Evolutionary conservation across 2,113 vertebrate genomes (phyloP), one percentile per base, ranked within the genome.

Genomic region (Chrysemys picta): DNA sequence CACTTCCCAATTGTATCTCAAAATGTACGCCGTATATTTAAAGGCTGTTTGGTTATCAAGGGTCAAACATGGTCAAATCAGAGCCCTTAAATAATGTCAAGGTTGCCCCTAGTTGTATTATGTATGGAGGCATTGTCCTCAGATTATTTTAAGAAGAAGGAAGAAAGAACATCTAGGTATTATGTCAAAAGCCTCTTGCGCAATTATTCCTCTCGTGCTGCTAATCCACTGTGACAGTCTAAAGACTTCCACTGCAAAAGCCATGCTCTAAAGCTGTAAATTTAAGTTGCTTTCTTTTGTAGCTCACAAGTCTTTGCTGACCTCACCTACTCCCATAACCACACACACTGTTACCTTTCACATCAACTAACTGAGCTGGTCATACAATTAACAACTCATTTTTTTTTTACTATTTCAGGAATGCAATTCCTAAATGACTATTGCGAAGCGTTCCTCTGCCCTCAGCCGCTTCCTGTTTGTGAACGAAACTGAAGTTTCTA

Each of bases 111-210:
- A 17, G 88, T 85, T 72, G 93, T 90, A 92, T 84, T 87, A 86
- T 97, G 82, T 93, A 89, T 69, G 76, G 69, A 96, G 91, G 89
- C 72, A 93, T 90, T 85, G 78, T 93, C 86, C 65, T 59, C 80
- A 94, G 93, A 95, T 88, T 95, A 91, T 96, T 95, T 83, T 96
- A 96, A 95, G 90, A 89, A 72, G 88, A 65, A 95, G 69, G 65
- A 93, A 88, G 76, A 88, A 97, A 96, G 94, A 94, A 92, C 59
- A 97, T 89, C 87, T 87, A 94, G 93, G 88, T 94, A 96, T 89
- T 94, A 94, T 53, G 50, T 8, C 29, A 91, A 96, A 98, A 95
- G 94, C 83, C 91, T 97, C 97, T 96, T 93, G 96, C n/a, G 90
- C 83, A 76, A 83, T 93, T 91, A 96, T 89, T 93, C 91, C 57